phyloP scores from a whole-genome alignment of 1,140 invertebrate genomes.

The Drosophila nasuta region DNA sequence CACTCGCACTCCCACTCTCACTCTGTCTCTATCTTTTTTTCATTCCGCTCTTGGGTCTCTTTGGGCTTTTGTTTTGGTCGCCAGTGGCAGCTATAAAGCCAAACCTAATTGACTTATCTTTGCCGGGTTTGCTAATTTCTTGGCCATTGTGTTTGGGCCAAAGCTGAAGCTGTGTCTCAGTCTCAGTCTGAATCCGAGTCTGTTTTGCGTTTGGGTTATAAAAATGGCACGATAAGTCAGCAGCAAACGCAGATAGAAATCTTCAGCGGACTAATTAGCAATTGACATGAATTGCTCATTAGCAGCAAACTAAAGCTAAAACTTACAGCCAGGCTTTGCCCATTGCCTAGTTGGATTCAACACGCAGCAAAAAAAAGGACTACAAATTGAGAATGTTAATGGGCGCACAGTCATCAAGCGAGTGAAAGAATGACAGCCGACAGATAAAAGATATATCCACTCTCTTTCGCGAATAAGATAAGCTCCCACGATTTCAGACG shows the following conservation, averaged over 20 bases:
- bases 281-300: constrained; percentile 84
- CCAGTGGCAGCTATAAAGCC: constrained; percentile 78
- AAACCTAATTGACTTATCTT: constrained; percentile 84
- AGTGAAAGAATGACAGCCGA: constrained; percentile 12
- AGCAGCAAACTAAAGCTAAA: constrained; percentile 79
- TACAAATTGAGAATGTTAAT: constrained; percentile 47
- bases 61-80: constrained; percentile 58
- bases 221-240: constrained; percentile 80
- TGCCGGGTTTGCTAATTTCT: constrained; percentile 82
- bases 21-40: constrained; percentile 1
- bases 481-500: background rate
- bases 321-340: constrained; percentile 54
- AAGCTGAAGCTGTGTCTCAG: background rate
- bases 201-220: constrained; percentile 55
- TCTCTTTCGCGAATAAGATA: background rate
- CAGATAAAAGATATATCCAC: background rate
- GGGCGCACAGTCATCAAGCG: background rate
- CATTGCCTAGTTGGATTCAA: constrained; percentile 3
- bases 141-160: constrained; percentile 68
- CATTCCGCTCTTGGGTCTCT: constrained; percentile 1
- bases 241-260: constrained; percentile 77
- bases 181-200: constrained; percentile 16
- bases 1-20: background rate
- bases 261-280: constrained; percentile 82
- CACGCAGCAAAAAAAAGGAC: background rate